Conservation (phyloP, 1,140 invertebrate genomes). For the Eufriesea mexicana region DNA sequence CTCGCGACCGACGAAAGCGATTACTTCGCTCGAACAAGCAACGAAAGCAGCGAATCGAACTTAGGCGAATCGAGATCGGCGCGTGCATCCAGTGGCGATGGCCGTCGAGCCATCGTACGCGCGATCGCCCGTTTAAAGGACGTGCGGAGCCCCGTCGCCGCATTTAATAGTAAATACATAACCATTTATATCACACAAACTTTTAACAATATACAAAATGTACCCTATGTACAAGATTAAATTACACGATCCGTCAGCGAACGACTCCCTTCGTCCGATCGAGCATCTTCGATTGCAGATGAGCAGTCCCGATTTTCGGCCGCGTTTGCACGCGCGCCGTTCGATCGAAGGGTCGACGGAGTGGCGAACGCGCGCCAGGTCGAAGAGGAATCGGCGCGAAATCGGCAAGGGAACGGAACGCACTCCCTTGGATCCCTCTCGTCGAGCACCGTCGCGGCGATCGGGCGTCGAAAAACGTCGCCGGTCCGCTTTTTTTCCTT, state of each 20-base stretch:
- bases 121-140: constrained; percentile 23
- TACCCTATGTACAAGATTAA: constrained; percentile 82
- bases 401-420: not conserved
- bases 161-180: constrained; percentile 78
- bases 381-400: not conserved
- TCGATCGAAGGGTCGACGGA: not conserved
- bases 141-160: constrained; percentile 54
- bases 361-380: not conserved
- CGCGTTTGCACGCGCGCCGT: not conserved
- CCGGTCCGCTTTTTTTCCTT: not conserved
- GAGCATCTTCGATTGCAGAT: constrained; percentile 1
- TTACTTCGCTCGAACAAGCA: not conserved
- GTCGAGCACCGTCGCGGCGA: constrained; percentile 25
- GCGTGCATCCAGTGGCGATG: constrained; percentile 18
- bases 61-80: not conserved
- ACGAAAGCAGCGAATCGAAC: not conserved
- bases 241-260: constrained; percentile 77
- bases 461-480: constrained; percentile 9
- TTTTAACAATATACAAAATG: constrained; percentile 84
- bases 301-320: no score
- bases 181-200: constrained; percentile 83
- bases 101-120: constrained; percentile 40
- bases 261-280: constrained; percentile 55
- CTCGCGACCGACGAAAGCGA: not conserved
- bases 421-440: not conserved